A percentile compares a stretch with the other conserved stretches of the same genome.
Evolutionary conservation across 1,140 invertebrate species (phyloP).

Genomic region (Phenacoccus solenopsis): DNA sequence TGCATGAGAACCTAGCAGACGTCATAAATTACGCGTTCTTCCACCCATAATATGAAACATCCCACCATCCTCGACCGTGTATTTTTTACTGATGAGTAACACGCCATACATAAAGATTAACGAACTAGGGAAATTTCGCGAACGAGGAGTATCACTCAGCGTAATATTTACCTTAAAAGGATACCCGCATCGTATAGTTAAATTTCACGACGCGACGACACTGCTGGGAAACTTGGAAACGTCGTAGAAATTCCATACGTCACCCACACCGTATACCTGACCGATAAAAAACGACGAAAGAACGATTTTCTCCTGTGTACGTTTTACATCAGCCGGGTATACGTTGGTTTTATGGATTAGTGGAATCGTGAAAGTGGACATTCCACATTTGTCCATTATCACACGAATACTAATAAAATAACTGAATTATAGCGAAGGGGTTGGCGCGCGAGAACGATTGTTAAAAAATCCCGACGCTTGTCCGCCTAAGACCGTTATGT

Average conservation of each 20-base stretch:
- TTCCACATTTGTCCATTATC: constrained; percentile 1
- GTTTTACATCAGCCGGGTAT: neutral
- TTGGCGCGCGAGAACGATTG: neutral
- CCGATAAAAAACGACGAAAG: neutral
- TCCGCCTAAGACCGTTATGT: neutral
- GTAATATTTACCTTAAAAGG: neutral
- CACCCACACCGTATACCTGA: neutral
- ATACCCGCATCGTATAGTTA: neutral
- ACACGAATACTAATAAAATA: constrained; percentile 3
- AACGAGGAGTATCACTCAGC: too few species aligned
- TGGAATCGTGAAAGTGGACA: neutral
- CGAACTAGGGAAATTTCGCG: too few species aligned
- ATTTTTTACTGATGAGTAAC: too few species aligned
- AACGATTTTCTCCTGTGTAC: neutral
- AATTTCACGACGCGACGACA: neutral
- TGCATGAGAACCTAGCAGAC: too few species aligned
- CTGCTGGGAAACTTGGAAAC: too few species aligned
- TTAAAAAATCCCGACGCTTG: constrained; percentile 10
- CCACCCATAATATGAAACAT: too few species aligned
- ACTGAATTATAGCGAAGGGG: neutral
- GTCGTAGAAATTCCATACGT: neutral
- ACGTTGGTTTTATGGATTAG: neutral
- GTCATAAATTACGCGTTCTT: too few species aligned
- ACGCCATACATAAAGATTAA: too few species aligned
- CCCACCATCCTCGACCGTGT: too few species aligned